Base-by-base conservation (phyloP, 2,113 vertebrate genomes). In the Sprattus sprattus region DNA sequence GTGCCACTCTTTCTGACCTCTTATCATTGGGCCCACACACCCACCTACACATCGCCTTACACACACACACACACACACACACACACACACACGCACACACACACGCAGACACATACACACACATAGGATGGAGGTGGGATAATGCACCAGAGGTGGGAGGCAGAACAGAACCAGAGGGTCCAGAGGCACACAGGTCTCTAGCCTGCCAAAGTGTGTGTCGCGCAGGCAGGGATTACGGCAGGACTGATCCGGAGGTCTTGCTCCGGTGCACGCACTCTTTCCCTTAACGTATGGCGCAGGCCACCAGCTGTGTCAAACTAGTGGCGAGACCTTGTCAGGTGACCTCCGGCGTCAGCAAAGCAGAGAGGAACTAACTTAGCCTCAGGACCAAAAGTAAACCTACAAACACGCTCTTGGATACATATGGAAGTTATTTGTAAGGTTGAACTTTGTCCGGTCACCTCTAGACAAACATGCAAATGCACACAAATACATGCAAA, bases 21-120 rank as follows among this genome's bases (percentile, higher is more conserved):
- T 78, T 78, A 78, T 78, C 71, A 78, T 78, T 2, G 13, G 71
- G 9, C 25, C 13, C 71, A 78, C 71, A 78, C 71, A 18, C 10
- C 60, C 4, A 5, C 10, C 28, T 32, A 75, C 28, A 75, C 67
- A 32, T 13, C 15, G 28, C 10, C 32, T 2, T 32, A 15, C 71
- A 4, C 71, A 15, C 9, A 15, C 25, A 39, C 10, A 75, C 67
- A 75, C n/a, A 75, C 67, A 28, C 28, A 75, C 13, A 39, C 25
- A 28, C 67, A 75, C 67, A 75, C 67, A 75, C 67, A 71, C 64
- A 67, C 64, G 15, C 67, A 75, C 28, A 39, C 11, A 75, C 67
- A 32, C n/a, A 28, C 64, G 10, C 64, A 28, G 5, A 11, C 64
- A 67, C 2, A 28, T n/a, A 67, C 64, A 32, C 64, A 71, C 64